Evolutionary conservation across 1,140 invertebrate species (phyloP).

Genomic region (Psix sp.): DNA sequence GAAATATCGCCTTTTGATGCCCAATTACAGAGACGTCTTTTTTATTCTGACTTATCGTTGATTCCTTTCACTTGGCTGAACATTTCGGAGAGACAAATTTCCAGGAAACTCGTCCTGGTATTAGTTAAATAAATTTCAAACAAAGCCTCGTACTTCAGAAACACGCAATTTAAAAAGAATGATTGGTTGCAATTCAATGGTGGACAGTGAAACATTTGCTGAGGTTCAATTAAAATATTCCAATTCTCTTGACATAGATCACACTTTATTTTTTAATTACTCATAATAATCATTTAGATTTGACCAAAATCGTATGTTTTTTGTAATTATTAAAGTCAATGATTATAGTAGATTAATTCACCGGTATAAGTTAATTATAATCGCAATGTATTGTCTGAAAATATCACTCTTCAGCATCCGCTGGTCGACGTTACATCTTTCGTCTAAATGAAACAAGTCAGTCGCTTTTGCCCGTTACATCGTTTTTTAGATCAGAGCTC

Average conservation of each 20-base stretch:
- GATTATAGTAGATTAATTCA: slow-evolving; percentile 75
- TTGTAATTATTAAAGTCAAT: slow-evolving; percentile 69
- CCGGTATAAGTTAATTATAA: slow-evolving; percentile 75
- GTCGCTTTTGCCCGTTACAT: slow-evolving; percentile 29
- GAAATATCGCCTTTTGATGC: slow-evolving; percentile 69
- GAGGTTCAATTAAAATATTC: slow-evolving; percentile 26
- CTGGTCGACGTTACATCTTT: slow-evolving; percentile 62
- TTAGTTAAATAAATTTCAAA: too few species aligned
- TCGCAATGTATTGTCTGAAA: slow-evolving; percentile 76
- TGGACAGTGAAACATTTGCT: not conserved
- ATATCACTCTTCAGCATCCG: slow-evolving; percentile 74
- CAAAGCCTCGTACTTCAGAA: too few species aligned
- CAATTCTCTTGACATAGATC: slow-evolving; percentile 72
- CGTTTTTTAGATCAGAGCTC: not conserved
- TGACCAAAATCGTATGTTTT: slow-evolving; percentile 72
- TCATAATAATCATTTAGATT: slow-evolving; percentile 76
- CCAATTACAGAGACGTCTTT: slow-evolving; percentile 66
- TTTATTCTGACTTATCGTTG: slow-evolving; percentile 50
- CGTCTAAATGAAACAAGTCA: slow-evolving; percentile 25
- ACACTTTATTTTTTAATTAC: slow-evolving; percentile 76
- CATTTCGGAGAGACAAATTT: too few species aligned
- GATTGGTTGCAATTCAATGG: too few species aligned
- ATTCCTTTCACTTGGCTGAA: slow-evolving; percentile 23
- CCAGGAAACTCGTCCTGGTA: too few species aligned
- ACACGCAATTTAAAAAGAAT: too few species aligned